Evolutionary conservation across 2,113 vertebrate species (phyloP).

Genomic region (Arothron firmamentum): DNA sequence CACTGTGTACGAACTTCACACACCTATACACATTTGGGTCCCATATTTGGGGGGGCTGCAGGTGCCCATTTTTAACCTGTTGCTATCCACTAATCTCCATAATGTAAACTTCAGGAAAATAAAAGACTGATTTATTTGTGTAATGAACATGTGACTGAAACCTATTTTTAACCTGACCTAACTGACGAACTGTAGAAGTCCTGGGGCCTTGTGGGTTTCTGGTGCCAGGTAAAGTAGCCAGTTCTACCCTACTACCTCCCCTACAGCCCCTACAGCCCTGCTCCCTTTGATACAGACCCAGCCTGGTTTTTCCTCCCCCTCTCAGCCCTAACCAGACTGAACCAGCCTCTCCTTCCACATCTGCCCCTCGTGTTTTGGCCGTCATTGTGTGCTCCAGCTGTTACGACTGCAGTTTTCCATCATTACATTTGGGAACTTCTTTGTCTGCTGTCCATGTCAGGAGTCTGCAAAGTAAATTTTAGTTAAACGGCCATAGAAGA

Average conservation of each 20-base stretch:
- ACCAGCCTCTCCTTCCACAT: slow-evolving; percentile 2
- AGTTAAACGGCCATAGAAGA: background rate
- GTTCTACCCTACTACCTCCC: slow-evolving; percentile 58
- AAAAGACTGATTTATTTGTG: slow-evolving; percentile 27
- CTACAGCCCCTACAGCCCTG: slow-evolving; percentile 52
- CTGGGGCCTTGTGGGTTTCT: slow-evolving; percentile 92
- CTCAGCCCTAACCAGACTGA: slow-evolving; percentile 32
- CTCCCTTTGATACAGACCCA: slow-evolving; percentile 36
- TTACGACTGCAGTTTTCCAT: slow-evolving; percentile 14
- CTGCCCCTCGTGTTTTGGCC: slow-evolving; percentile 46
- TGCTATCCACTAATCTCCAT: background rate
- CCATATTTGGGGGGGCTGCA: too few relatives aligned
- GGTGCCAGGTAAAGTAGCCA: slow-evolving; percentile 85
- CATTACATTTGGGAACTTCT: slow-evolving; percentile 2
- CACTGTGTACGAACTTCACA: too few relatives aligned
- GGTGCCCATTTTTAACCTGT: too few relatives aligned
- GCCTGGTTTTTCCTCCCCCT: slow-evolving; percentile 32
- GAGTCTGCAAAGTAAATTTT: slow-evolving; percentile 37
- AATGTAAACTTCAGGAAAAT: background rate
- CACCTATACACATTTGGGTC: too few relatives aligned
- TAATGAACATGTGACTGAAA: slow-evolving; percentile 56
- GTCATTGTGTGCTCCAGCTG: background rate
- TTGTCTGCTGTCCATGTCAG: slow-evolving; percentile 22
- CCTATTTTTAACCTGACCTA: slow-evolving; percentile 72
- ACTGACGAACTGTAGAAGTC: slow-evolving; percentile 80